Base-by-base conservation (phyloP, 2,888 invertebrate genomes). In the Amitus sp. region DNA sequence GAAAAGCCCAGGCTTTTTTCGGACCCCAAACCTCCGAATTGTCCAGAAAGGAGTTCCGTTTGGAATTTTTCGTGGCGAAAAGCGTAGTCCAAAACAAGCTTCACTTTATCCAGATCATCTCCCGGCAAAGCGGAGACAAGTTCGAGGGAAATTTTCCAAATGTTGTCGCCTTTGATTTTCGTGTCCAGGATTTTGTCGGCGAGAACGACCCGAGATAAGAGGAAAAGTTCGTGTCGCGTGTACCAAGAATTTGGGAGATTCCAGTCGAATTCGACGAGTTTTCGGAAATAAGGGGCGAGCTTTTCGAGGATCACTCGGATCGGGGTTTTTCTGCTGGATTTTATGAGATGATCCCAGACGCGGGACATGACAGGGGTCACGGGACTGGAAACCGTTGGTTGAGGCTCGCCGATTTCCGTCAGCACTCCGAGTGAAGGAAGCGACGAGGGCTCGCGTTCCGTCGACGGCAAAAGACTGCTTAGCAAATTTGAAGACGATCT, bases 301-400 rank as follows among this genome's bases (percentile, higher is more conserved):
- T 73, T 68, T 10, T 66, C 28, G 12, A 68, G 67, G 2, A 62
- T 59, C 7, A 76, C 30, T 10, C 78, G 56, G 2, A 47, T 45
- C 7, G 66, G 49, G 2, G 78, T 62, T 27, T 77, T 75, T 10
- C 57, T 9, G 0, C 42, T 46, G 6, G 65, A 39, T 3, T 71
- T 65, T 19, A 62, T 33, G 2, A 78, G 72, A 2, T 65, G 43
- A 15, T 73, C 66, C 1, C 78, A 47, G 7, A 65, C 60, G 0
- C 77, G 72, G 40, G 73, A 71, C 20, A 86, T 71, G 66, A 86
- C 85, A 23, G 84, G 84, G 34, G 85, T 66, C 42, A 81, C 82
- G 58, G 85, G 85, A 2, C 77, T 75, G 47, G 83, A 81, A 27
- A 86, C 70, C 3, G 83, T 69, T 12, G 86, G 85, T 45, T 85